Evolutionary conservation across 2,888 invertebrate genomes (phyloP).

Genomic region (Disparrhopalites patrizii): DNA sequence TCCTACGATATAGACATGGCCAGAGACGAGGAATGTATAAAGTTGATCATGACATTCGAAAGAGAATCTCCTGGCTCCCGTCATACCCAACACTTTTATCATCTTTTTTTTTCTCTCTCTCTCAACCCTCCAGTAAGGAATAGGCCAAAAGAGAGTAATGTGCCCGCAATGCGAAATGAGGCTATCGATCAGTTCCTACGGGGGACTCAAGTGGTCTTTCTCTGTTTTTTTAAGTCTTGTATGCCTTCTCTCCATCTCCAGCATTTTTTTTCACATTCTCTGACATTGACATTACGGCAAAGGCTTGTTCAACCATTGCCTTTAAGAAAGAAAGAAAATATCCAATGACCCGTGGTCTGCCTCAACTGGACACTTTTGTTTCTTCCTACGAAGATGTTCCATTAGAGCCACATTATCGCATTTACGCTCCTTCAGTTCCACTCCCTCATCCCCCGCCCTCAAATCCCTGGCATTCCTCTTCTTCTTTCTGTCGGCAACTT

Average conservation of each 20-base stretch:
- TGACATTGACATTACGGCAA: neutral
- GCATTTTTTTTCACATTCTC: too few relatives aligned
- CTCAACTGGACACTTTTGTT: neutral
- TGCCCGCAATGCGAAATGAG: conserved; percentile 5
- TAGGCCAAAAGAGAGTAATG: neutral
- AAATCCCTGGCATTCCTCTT: too few relatives aligned
- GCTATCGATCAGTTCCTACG: neutral
- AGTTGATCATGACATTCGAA: too few relatives aligned
- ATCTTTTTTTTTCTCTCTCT: neutral
- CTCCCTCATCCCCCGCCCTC: neutral
- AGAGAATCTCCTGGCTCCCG: too few relatives aligned
- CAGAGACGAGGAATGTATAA: too few relatives aligned
- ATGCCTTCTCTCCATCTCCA: too few relatives aligned
- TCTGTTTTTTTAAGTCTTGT: neutral
- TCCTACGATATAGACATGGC: neutral
- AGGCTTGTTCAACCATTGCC: neutral
- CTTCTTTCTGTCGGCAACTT: too few relatives aligned
- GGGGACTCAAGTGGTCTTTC: neutral
- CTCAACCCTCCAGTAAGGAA: too few relatives aligned
- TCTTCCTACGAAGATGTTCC: neutral
- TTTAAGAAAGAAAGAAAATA: too few relatives aligned
- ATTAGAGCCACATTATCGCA: conserved; percentile 11
- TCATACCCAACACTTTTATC: too few relatives aligned
- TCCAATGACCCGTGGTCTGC: neutral
- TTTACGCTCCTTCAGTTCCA: conserved; percentile 9